A percentile compares a stretch with the other conserved stretches of the same genome.
Conservation (phyloP, 2,888 invertebrate genomes). For the Acanthosepion esculentum region DNA sequence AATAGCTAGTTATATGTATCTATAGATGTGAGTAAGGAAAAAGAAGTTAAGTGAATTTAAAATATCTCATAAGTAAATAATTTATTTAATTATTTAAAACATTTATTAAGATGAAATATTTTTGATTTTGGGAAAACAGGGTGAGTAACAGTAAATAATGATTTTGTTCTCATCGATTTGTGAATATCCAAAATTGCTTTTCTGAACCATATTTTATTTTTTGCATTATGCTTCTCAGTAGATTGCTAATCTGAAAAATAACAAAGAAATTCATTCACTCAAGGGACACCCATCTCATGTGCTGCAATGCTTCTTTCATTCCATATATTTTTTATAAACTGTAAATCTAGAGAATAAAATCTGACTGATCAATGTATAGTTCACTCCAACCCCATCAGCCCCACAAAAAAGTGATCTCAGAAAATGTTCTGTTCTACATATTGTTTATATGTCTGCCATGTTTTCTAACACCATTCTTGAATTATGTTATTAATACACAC, state of each 20-base stretch:
- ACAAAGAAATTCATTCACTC: not conserved
- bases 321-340: not conserved
- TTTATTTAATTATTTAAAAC: not conserved
- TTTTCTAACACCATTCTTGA: no score
- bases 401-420: no score
- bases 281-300: not conserved
- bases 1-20: not conserved
- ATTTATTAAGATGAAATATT: not conserved
- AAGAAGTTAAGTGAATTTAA: not conserved
- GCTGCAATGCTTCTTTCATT: no score
- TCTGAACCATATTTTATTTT: not conserved
- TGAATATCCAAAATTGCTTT: not conserved
- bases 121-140: not conserved
- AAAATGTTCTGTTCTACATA: no score
- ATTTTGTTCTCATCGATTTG: not conserved
- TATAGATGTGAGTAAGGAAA: not conserved
- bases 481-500: no score
- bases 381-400: no score
- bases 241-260: not conserved
- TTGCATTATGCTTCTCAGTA: not conserved
- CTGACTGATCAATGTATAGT: no score
- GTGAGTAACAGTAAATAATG: no score
- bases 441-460: no score
- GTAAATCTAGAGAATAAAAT: no score
- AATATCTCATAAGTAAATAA: not conserved